Evolutionary conservation across 1,140 invertebrate species (phyloP), one percentile per base, ranked within the genome.

Genomic region (Drosophila mojavensis): DNA sequence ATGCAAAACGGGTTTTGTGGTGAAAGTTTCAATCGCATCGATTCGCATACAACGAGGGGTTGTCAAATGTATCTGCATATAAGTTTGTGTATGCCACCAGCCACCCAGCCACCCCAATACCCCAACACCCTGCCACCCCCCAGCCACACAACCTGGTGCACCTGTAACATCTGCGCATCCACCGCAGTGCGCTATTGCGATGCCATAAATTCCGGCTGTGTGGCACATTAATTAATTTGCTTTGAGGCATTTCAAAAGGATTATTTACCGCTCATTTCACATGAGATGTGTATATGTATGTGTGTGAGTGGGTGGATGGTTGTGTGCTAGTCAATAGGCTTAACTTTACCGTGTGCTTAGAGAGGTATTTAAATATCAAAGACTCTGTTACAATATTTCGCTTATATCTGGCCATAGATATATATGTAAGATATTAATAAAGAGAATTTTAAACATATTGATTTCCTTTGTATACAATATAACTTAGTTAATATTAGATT

Each of bases 221-320:
- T 88, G 83, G 82, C 82, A 86, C 83, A 86, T 86, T 86, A 89
- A 89, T 89, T 89, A 89, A 89, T 89, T 84, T 89, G 84, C 79
- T 89, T 88, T 89, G 74, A 74, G 67, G 45, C 84, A 89, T 89
- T 88, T 89, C 84, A 78, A 66, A 89, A 89, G 84, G 84, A 89
- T 89, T 89, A 89, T 78, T 83, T 86, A 80, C 79, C 77, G 64
- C 66, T 66, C 56, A 67, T 72, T 67, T 67, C 55, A 73, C 15
- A 68, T 58, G 45, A 68, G 54, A 11, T 33, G 24, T 58, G 24
- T 30, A 41, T 33, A 9, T 33, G 15, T 50, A 24, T 33, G 59
- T 36, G 58, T 20, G 15, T 43, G 9, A 4, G 13, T 33, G 53
- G 45, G 33, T 30, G 9, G 10, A 13, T 33, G 53, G 51, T 43